Evolutionary conservation across 1,140 invertebrate species (phyloP), one percentile per base, ranked within the genome.

Genomic region (Hormaphis cornu): DNA sequence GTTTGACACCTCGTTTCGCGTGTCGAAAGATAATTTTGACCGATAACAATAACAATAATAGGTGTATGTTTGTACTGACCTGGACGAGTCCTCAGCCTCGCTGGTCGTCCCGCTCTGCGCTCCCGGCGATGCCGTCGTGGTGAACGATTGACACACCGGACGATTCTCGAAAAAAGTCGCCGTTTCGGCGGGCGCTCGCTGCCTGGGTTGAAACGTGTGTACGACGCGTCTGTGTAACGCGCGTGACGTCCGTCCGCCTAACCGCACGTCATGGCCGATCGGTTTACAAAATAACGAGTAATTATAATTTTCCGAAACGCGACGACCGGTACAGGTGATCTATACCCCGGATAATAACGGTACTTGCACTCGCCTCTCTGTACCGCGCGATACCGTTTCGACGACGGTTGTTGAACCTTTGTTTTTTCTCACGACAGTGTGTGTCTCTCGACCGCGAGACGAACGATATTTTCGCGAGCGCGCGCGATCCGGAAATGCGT

Each of bases 11-110:
- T n/a, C 42, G 42, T 10, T n/a, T n/a, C 12, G 18, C 18, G 5
- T 46, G 5, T n/a, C 12, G 18, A n/a, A 46, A 4, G 6, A n/a
- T 5, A 8, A n/a, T 46, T 10, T n/a, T 8, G 7, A 14, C 7
- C 37, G 14, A 14, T 7, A n/a, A n/a, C n/a, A n/a, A n/a, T n/a
- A n/a, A 24, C 3, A 22, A 48, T 24, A 22, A 20, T 44, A 20
- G n/a, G 6, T 52, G 35, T 56, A 20, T 10, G 18, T 5, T n/a
- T 4, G 7, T 42, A 48, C 61, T 33, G 14, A 66, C 61, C 61
- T 66, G 61, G 61, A 66, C 61, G 61, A 66, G 61, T 66, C 61
- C 61, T 66, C 61, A 66, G 61, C 61, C 61, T 66, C 61, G 61
- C 61, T 66, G 61, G 61, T 66, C 61, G 61, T 66, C 61, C 61